Evolutionary conservation across 2,888 invertebrate species (phyloP), one percentile per base, ranked within the genome.

Genomic region (Caenorhabditis sp.): DNA sequence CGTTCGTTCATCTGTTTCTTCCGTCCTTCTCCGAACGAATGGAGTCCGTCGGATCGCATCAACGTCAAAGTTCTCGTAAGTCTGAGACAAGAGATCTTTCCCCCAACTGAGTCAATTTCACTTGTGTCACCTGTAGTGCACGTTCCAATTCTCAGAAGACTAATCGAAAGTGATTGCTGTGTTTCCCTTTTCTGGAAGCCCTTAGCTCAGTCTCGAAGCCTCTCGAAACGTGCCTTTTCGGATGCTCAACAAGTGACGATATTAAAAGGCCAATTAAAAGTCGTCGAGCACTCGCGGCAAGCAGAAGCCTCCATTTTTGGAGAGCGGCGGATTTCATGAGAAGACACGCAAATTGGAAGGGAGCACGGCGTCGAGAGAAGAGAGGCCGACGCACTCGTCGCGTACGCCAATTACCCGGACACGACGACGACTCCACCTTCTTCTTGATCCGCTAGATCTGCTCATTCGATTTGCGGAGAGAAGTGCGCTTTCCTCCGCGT

Each of bases 391-490:
- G 32, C 11, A 17, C 9, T 52, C 62, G 11, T 13, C 26, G 22
- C 41, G 17, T 27, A 50, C 30, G 37, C 53, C 37, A 53, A 53
- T 53, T 53, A 53, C 53, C 37, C 35, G 37, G 37, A 35, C 41
- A 20, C 45, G 41, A 9, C 5, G 30, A 45, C 45, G 46, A 37
- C 32, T 53, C 65, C 43, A 65, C 65, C 65, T 65, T 65, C 35
- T 35, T 9, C 55, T 65, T 65, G 65, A 65, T 65, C 65, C 55
- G 24, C 55, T 65, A 55, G 65, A 65, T 65, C 37, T 48, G 53
- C 55, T 56, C 48, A 65, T 65, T 65, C 55, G 55, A 65, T 65
- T 65, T 65, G 46, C 55, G 55, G 35, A 20, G 41, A 24, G 24
- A 7, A 43, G 43, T 43, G 46, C 46, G 26, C 46, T 46, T n/a